phyloP scores from a whole-genome alignment of 35 echinoderm and acorn worm genomes.

The Strongylocentrotus purpuratus region DNA sequence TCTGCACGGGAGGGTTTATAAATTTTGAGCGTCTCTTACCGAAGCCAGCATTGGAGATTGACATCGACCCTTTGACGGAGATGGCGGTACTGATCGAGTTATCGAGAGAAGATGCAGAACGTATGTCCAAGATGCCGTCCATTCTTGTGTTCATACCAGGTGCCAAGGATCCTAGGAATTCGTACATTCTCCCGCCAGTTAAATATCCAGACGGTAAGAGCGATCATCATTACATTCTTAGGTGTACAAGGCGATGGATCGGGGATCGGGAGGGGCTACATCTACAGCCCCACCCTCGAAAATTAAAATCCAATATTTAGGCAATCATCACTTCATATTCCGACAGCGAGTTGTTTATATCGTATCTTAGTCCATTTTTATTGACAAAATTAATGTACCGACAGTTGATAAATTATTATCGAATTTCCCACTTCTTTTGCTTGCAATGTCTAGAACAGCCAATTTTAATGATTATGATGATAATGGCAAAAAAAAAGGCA shows the following conservation, averaged over 20 bases:
- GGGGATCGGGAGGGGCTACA: neutral
- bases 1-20: slow-evolving; percentile 78
- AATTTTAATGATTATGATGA: no score
- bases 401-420: no score
- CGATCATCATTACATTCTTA: neutral
- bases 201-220: slow-evolving; percentile 86
- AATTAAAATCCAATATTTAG: neutral
- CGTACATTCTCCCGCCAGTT: slow-evolving; percentile 87
- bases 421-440: no score
- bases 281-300: neutral
- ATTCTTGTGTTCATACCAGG: slow-evolving; percentile 37
- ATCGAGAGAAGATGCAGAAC: slow-evolving; percentile 50
- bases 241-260: neutral
- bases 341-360: neutral
- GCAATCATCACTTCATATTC: neutral
- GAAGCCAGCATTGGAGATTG: slow-evolving; percentile 35
- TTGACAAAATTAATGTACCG: no score
- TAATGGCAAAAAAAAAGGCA: no score
- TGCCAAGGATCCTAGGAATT: slow-evolving; percentile 40
- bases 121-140: slow-evolving; percentile 71
- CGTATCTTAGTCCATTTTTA: no score
- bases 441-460: no score
- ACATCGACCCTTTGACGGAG: slow-evolving; percentile 48
- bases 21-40: slow-evolving; percentile 70
- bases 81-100: slow-evolving; percentile 59